Evolutionary conservation across 2,113 vertebrate genomes (phyloP).

Genomic region (Gymnorhina tibicen): DNA sequence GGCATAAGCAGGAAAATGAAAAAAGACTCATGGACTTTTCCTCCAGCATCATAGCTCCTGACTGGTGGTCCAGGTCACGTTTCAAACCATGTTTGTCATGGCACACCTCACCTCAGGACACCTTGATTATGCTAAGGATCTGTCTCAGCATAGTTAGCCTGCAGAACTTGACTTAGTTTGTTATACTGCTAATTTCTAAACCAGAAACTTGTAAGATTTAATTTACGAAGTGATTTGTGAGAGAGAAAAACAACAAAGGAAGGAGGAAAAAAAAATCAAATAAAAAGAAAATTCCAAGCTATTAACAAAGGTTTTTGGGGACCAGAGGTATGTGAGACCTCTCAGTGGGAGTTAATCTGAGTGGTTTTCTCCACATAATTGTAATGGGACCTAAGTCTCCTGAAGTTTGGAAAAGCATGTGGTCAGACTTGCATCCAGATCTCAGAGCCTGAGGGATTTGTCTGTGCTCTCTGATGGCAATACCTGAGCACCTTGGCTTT

Average conservation of each 20-base stretch:
- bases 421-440: not conserved
- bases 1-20: not conserved
- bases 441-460: not conserved
- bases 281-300: not conserved
- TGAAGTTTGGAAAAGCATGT: not conserved
- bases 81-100: not conserved
- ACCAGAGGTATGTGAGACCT: not conserved
- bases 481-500: not conserved
- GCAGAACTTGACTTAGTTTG: not conserved
- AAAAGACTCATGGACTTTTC: fast-evolving
- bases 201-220: not conserved
- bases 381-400: not conserved
- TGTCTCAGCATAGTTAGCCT: not conserved
- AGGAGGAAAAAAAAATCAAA: not conserved
- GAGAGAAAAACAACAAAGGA: not conserved
- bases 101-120: not conserved
- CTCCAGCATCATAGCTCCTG: not conserved
- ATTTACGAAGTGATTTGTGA: not conserved
- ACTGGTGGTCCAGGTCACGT: not conserved
- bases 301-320: not conserved
- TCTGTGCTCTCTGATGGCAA: not conserved
- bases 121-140: not conserved
- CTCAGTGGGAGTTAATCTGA: not conserved
- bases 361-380: not conserved
- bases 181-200: not conserved